Evolutionary conservation across 2,113 vertebrate species (phyloP), one percentile per base, ranked within the genome.

Genomic region (Siniperca knerii): DNA sequence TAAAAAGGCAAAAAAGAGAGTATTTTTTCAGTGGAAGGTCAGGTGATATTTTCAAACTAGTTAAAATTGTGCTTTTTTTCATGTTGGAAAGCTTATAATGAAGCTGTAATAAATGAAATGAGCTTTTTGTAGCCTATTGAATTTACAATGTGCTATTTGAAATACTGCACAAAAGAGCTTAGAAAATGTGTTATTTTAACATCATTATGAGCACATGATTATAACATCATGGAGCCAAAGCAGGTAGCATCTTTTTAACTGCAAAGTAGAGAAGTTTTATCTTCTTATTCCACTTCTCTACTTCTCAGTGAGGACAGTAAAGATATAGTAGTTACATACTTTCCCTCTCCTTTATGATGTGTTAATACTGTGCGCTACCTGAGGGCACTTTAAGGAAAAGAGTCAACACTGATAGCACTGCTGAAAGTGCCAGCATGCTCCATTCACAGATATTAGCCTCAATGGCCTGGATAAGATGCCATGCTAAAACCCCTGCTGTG

Each of bases 391-490:
- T 83, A 93, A 85, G 73, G 82, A 42, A 80, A 68, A 80, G 35
- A 61, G 40, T 57, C 40, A 58, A 81, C 70, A 58, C 58, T 25
- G 82, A 80, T 83, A 77, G 79, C 40, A 18, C 46, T 57, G 50
- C 75, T 82, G 67, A 92, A 83, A 88, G 88, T 92, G 87, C 82
- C 81, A 71, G 90, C 84, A 81, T 75, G 87, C 62, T 87, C 90
- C 90, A 78, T 92, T 95, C 92, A 94, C 93, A 95, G 81, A 90
- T 91, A 95, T 96, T 95, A 95, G 92, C 90, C 90, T 95, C 91
- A 95, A 93, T 92, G 92, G 91, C 73, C 81, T 54, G 83, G 72
- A 83, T 91, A 89, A 91, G 91, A 92, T 90, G 88, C 87, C 90
- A 89, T 87, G 80, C 67, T 83, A 62, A 84, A 87, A 84, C 87